These are phyloP conservation scores for Cheumatopsyche charites DNA, from an alignment of 1,140 invertebrate species.

Conservation along the genomic window DNA sequence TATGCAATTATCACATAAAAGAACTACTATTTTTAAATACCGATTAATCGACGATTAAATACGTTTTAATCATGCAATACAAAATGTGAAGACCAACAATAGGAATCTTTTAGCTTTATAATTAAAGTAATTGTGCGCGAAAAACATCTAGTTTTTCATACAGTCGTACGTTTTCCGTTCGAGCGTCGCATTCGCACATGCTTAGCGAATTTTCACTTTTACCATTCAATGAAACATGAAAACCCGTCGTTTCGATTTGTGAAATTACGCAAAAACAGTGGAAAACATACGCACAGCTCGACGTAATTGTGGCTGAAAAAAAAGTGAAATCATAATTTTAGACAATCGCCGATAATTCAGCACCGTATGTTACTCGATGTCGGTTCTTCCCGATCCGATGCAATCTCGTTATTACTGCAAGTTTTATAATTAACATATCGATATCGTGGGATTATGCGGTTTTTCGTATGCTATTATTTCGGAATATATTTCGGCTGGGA, in stretches of 20 bases:
- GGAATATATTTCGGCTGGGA: not conserved
- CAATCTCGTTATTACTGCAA: not conserved
- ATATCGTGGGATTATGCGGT: constrained; percentile 6
- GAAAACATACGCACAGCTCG: not conserved
- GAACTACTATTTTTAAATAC: too few relatives aligned
- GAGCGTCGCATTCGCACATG: not conserved
- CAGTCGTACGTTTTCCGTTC: not conserved
- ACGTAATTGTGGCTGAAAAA: not conserved
- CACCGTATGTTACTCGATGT: too few relatives aligned
- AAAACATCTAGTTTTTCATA: not conserved
- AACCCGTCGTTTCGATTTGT: constrained; percentile 12
- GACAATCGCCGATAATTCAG: constrained; percentile 6
- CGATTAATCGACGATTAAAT: too few relatives aligned
- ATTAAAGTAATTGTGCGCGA: too few relatives aligned
- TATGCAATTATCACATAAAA: not conserved
- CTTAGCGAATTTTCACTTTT: constrained; percentile 22
- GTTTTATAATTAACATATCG: not conserved
- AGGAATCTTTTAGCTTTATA: too few relatives aligned
- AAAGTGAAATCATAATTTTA: constrained; percentile 19
- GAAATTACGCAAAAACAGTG: not conserved
- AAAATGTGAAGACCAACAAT: too few relatives aligned
- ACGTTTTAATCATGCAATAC: too few relatives aligned
- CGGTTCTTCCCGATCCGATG: not conserved
- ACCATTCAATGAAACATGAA: constrained; percentile 28
- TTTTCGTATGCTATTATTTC: not conserved